Evolutionary conservation across 2,888 invertebrate species (phyloP).

Genomic region (Cephalotes varians): DNA sequence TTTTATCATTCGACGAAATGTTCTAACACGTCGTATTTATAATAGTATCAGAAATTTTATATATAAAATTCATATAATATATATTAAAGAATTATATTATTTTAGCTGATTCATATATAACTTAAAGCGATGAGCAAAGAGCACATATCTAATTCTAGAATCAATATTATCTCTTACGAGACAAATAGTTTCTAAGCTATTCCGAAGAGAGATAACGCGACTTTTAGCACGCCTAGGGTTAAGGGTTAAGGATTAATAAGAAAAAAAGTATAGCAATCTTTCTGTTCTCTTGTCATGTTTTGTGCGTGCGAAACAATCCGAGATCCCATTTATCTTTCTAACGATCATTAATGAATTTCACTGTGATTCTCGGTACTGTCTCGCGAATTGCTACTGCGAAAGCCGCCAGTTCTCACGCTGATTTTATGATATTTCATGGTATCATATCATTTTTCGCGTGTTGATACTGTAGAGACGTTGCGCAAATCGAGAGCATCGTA

Average conservation of each 20-base stretch:
- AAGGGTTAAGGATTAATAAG: slow-evolving; percentile 10
- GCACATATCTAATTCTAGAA: neutral
- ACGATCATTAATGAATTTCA: slow-evolving; percentile 15
- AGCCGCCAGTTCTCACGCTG: slow-evolving; percentile 26
- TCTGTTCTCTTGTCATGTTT: slow-evolving; percentile 7
- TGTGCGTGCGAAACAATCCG: slow-evolving; percentile 4
- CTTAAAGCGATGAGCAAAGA: neutral
- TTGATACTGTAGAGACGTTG: no score
- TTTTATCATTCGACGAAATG: neutral
- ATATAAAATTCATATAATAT: neutral
- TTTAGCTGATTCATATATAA: neutral
- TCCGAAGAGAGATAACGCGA: neutral
- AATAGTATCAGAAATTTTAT: neutral
- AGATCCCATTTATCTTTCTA: slow-evolving; percentile 11
- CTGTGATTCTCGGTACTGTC: slow-evolving; percentile 15
- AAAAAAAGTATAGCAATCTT: neutral
- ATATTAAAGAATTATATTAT: neutral
- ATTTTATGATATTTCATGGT: neutral
- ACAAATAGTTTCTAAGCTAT: neutral
- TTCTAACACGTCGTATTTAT: no score
- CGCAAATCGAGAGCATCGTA: slow-evolving; percentile 15
- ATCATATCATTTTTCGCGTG: no score
- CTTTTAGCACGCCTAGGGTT: neutral
- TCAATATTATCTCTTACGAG: neutral
- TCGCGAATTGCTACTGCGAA: slow-evolving; percentile 2